phyloP scores from a whole-genome alignment of 2,888 invertebrate genomes.

The Myopa testacea region DNA sequence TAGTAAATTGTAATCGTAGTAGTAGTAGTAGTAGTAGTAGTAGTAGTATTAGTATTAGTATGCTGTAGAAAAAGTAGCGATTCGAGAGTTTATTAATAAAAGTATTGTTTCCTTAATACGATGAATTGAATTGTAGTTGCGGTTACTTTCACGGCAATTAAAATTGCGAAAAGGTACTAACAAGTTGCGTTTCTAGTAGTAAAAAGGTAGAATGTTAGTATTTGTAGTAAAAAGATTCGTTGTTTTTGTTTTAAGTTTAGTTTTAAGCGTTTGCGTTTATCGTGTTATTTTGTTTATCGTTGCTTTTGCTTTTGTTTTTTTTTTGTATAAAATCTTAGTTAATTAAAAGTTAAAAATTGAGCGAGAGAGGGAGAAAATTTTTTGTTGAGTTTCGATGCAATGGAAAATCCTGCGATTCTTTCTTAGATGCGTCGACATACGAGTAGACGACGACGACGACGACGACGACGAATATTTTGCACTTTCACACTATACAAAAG shows the following conservation, averaged over 20 bases:
- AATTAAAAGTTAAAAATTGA: conserved; percentile 16
- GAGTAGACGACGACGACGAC: too few relatives aligned
- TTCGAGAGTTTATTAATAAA: conserved; percentile 5
- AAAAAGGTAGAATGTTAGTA: background rate
- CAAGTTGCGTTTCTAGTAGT: conserved; percentile 45
- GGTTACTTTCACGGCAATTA: conserved; percentile 32
- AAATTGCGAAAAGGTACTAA: conserved; percentile 56
- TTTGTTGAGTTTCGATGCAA: background rate
- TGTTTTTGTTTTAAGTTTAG: conserved; percentile 8
- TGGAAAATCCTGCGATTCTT: background rate
- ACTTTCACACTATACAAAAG: background rate
- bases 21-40: background rate
- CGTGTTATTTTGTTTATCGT: conserved; percentile 1
- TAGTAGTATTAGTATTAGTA: conserved; percentile 6
- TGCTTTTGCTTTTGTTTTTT: background rate
- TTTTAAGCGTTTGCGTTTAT: conserved; percentile 16
- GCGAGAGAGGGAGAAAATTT: conserved; percentile 4
- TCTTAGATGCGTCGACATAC: background rate
- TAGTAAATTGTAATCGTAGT: too few relatives aligned
- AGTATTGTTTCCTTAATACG: background rate
- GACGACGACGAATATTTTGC: background rate
- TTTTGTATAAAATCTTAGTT: conserved; percentile 16
- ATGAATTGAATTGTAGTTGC: background rate
- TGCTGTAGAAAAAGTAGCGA: conserved; percentile 31
- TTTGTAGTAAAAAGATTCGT: conserved; percentile 26